These are phyloP conservation scores for Centrocercus urophasianus DNA, from an alignment of 2,113 vertebrate species.

Conservation along the genomic window DNA sequence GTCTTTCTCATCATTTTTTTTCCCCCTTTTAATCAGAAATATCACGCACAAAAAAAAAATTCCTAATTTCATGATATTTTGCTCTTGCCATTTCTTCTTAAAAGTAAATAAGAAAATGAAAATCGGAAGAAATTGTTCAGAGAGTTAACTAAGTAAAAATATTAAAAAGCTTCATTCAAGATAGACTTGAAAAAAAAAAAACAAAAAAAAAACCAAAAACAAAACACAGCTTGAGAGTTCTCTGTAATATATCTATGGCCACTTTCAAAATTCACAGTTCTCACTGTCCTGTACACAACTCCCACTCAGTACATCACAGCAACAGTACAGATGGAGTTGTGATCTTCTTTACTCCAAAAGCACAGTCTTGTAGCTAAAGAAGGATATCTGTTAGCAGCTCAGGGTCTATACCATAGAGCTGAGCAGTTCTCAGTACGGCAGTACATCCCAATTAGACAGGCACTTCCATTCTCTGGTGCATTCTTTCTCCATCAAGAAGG, in stretches of 20 bases:
- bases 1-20: background rate
- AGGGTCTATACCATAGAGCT: constrained; percentile 64
- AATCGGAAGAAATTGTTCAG: background rate
- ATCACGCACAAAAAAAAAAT: background rate
- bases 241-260: constrained; percentile 59
- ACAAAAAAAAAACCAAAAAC: too few species aligned
- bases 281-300: constrained; percentile 73
- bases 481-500: constrained; percentile 1
- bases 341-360: constrained; percentile 73
- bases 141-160: background rate
- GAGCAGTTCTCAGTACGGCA: constrained; percentile 43
- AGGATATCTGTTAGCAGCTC: constrained; percentile 67
- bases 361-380: constrained; percentile 74
- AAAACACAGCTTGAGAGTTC: background rate
- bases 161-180: constrained; percentile 46
- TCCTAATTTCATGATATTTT: background rate
- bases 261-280: constrained; percentile 70
- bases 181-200: background rate
- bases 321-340: constrained; percentile 72
- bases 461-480: background rate
- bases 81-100: background rate
- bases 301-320: constrained; percentile 72
- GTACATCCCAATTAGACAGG: constrained; percentile 6
- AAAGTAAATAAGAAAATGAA: background rate
- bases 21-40: background rate